Base-by-base conservation (phyloP, 2,797 vertebrate species). In the Urophycis tenuis region DNA sequence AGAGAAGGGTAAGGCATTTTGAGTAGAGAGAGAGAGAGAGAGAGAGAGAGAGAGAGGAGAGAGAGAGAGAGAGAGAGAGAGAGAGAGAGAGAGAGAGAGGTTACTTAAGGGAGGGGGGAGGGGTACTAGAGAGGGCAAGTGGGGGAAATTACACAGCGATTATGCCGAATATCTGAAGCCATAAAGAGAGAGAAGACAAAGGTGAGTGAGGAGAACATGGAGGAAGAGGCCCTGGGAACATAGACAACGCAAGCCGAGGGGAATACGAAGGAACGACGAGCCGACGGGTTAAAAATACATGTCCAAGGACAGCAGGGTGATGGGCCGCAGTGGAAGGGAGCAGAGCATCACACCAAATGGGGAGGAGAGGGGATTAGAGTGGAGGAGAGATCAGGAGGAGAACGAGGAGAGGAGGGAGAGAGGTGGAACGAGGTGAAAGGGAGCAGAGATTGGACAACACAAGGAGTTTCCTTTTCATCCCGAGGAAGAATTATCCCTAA, bases 401-500 rank as follows among this genome's bases (percentile, higher is more conserved):
- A 76, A 77, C 84, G n/a, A 64, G 2, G 71, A 72, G 32, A 67
- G 0, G 29, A 72, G 19, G 30, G 49, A 75, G 77, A 80, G 33
- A 36, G 33, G 41, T 29, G 53, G 71, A 81, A 17, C 81, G 78
- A 86, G 41, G 41, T 49, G 14, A 64, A 64, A 25, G n/a, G 25
- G n/a, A 29, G n/a, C 60, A 25, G 60, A 64, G n/a, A 60, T 60
- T 60, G 67, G 67, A 70, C 67, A 70, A 70, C 10, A 70, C 67
- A 29, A 33, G 31, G 69, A 33, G 69, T 71, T 15, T 84, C 79
- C 72, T 77, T 87, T 88, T 88, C 86, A 79, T 88, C 81, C 82
- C 82, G 74, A 83, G 85, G 80, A 79, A 74, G 82, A 88, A 86
- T 90, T 90, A 90, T 89, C 87, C 85, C 72, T 70, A 64, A 78